Evolutionary conservation across 2,113 vertebrate species (phyloP).

Genomic region (Sceloporus undulatus): DNA sequence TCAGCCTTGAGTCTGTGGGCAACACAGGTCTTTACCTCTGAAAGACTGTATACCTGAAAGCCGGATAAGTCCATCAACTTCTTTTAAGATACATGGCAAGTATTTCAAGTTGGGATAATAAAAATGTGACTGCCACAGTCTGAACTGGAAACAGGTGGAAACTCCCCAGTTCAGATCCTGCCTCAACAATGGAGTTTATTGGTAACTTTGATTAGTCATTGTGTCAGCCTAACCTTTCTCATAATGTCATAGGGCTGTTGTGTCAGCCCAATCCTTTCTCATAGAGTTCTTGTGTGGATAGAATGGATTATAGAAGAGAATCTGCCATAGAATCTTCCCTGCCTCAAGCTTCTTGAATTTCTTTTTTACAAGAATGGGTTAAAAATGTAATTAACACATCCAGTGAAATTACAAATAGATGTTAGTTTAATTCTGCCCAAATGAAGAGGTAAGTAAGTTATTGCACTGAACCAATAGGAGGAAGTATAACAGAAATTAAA

Average conservation of each 20-base stretch:
- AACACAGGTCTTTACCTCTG: not conserved
- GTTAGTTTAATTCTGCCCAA: not conserved
- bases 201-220: not conserved
- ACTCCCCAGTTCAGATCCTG: not conserved
- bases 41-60: not conserved
- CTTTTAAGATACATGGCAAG: not conserved
- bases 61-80: not conserved
- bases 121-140: not conserved
- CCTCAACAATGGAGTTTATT: not conserved
- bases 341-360: too few relatives aligned
- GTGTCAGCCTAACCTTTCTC: not conserved
- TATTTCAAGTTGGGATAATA: not conserved
- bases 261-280: not conserved
- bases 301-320: too few relatives aligned
- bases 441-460: not conserved
- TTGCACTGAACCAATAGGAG: slow-evolving; percentile 29
- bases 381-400: not conserved
- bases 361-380: not conserved
- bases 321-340: not conserved
- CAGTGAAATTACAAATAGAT: not conserved
- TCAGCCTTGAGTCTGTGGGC: not conserved
- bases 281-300: not conserved
- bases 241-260: too few relatives aligned
- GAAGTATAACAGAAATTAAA: slow-evolving; percentile 23
- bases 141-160: not conserved